phyloP scores from a whole-genome alignment of 2,888 invertebrate species.

The Podabrus alpinus region DNA sequence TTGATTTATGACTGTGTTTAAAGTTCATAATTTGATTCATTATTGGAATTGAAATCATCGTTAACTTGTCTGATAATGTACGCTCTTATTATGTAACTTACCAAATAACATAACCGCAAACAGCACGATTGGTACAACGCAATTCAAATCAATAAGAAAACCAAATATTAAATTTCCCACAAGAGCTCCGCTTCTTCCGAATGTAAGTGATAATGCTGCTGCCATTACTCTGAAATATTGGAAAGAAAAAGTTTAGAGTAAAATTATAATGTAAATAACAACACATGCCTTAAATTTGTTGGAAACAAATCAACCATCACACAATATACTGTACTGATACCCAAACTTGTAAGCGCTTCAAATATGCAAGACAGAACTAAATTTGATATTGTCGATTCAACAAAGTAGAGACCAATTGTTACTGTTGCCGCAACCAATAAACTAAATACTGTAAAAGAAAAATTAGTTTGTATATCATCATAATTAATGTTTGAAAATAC shows the following conservation, averaged over 20 bases:
- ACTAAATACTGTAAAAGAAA: constrained; percentile 68
- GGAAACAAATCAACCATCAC: constrained; percentile 82
- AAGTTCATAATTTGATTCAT: no score
- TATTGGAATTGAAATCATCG: no score
- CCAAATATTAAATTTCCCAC: constrained; percentile 78
- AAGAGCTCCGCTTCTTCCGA: constrained; percentile 77
- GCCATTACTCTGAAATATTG: constrained; percentile 73
- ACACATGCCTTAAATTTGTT: constrained; percentile 74
- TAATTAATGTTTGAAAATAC: constrained; percentile 52
- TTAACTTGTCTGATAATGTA: no score
- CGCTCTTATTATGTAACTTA: constrained; percentile 56
- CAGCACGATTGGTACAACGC: constrained; percentile 73
- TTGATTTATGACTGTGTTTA: no score
- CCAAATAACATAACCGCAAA: constrained; percentile 75
- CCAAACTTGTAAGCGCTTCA: constrained; percentile 78
- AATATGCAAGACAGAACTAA: constrained; percentile 77
- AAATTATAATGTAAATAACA: not conserved
- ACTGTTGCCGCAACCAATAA: constrained; percentile 73
- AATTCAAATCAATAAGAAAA: constrained; percentile 79
- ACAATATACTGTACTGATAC: constrained; percentile 80
- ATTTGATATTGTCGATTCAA: constrained; percentile 71
- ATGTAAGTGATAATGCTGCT: constrained; percentile 76
- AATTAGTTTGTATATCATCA: not conserved
- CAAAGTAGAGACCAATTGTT: constrained; percentile 76
- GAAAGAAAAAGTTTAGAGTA: not conserved